These are phyloP conservation scores for Netelia inedita DNA, from an alignment of 2,888 invertebrate genomes.

Conservation along the genomic window DNA sequence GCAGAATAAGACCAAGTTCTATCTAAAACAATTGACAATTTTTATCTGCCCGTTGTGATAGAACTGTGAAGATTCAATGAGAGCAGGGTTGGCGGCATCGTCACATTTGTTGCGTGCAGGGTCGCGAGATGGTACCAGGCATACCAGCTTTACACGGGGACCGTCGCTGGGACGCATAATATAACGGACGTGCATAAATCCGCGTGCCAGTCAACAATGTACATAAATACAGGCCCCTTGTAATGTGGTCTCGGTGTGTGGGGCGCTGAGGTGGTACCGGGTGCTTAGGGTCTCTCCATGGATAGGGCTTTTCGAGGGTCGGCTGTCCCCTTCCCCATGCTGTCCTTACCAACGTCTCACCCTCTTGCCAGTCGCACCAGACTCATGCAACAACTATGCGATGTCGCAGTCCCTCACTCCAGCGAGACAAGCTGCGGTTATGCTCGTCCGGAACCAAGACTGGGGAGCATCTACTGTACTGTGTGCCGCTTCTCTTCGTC, in stretches of 20 bases:
- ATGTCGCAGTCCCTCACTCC: conserved; percentile 81
- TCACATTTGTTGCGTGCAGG: conserved; percentile 80
- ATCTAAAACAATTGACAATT: background rate
- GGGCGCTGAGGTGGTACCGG: conserved; percentile 66
- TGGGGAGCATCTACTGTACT: conserved; percentile 48
- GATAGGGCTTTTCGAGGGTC: conserved; percentile 72
- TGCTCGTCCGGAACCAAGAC: conserved; percentile 77
- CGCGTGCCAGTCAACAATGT: conserved; percentile 85
- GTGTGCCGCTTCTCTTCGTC: conserved; percentile 34
- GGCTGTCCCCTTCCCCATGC: conserved; percentile 56
- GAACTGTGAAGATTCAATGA: conserved; percentile 47
- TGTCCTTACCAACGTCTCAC: conserved; percentile 60
- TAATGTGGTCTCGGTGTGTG: conserved; percentile 78
- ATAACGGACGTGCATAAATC: conserved; percentile 85
- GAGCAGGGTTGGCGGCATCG: conserved; percentile 40
- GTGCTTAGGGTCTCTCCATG: conserved; percentile 60
- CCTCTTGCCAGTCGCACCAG: conserved; percentile 65
- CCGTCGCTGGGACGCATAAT: conserved; percentile 84
- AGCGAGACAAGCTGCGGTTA: conserved; percentile 80
- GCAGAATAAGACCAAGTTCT: background rate
- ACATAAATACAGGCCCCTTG: conserved; percentile 85
- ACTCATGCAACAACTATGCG: conserved; percentile 79
- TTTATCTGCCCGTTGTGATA: conserved; percentile 1
- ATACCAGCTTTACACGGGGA: conserved; percentile 81
- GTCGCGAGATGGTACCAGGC: conserved; percentile 81